Conservation (phyloP, 2,888 invertebrate species). For the Prosopocoilus inquinatus region DNA sequence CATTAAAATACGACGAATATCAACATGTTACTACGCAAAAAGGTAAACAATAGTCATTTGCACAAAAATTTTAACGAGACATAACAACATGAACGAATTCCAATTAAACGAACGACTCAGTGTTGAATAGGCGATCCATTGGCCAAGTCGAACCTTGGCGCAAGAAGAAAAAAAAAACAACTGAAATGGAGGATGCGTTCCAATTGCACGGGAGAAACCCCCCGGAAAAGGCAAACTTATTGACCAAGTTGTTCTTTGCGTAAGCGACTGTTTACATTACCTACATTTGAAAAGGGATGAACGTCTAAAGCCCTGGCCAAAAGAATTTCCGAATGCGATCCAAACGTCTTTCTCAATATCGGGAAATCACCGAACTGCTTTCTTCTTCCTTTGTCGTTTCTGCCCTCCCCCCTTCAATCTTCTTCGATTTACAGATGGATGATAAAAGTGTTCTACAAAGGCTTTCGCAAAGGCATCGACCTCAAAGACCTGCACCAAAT, state of each 20-base stretch:
- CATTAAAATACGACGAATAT: too few species aligned
- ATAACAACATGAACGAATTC: too few species aligned
- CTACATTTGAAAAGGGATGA: neutral
- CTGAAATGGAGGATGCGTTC: conserved; percentile 30
- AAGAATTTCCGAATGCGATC: too few species aligned
- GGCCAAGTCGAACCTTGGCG: neutral
- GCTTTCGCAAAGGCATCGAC: conserved; percentile 59
- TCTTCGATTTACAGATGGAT: conserved; percentile 42
- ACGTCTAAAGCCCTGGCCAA: too few species aligned
- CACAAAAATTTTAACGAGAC: too few species aligned
- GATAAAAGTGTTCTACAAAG: conserved; percentile 49
- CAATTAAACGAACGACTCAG: too few species aligned
- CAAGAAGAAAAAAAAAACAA: too few species aligned
- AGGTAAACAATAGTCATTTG: too few species aligned
- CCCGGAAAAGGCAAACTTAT: conserved; percentile 55
- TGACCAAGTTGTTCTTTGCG: conserved; percentile 57
- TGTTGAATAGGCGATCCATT: neutral
- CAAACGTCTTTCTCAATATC: too few species aligned
- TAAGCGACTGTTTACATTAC: conserved; percentile 26
- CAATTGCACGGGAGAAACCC: conserved; percentile 53
- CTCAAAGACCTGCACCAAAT: conserved; percentile 64
- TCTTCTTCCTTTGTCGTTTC: too few species aligned
- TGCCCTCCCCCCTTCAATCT: too few species aligned
- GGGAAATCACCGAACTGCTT: neutral
- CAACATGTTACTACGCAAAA: too few species aligned